Evolutionary conservation across 2,888 invertebrate genomes (phyloP), one percentile per base, ranked within the genome.

Genomic region (Mythimna impura): DNA sequence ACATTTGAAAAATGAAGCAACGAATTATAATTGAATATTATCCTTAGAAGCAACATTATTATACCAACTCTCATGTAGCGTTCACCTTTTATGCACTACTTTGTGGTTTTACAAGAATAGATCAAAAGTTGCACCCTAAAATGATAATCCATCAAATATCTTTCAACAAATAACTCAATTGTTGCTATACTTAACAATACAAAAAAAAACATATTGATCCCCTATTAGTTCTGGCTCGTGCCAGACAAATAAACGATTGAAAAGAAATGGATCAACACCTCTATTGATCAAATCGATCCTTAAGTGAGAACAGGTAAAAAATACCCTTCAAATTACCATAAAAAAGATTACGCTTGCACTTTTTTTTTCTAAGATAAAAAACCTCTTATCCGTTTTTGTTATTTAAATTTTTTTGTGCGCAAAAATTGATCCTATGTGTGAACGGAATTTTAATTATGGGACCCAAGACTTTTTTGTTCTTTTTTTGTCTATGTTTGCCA

Each of bases 391-490:
- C 55, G 71, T 89, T 88, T 87, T 89, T 91, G 85, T 86, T 85
- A 83, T 84, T 83, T 57, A 80, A 82, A 83, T 86, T 83, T 87
- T 47, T 83, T 84, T 63, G 80, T 58, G 67, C 30, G 34, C 71
- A 66, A 85, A 83, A 84, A 81, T 87, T 87, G 84, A 91, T 87
- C 86, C 86, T 76, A 84, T 86, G 88, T 91, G 91, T 88, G 92
- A 91, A 91, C 90, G 79, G 90, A 89, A 89, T 90, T 85, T 83
- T 82, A 88, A 89, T 85, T 85, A 74, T 79, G 84, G 76, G 76
- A 86, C 80, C 78, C 76, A 57, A 74, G 67, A 77, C 70, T 78
- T 87, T 86, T 86, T 85, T 83, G 71, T 61, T 60, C 40, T 34
- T 78, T 80, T 83, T 90, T 90, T 90, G 86, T 82, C 80, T 73